Evolutionary conservation across 2,888 invertebrate genomes (phyloP), one percentile per base, ranked within the genome.

Genomic region (Miltochrista miniata): DNA sequence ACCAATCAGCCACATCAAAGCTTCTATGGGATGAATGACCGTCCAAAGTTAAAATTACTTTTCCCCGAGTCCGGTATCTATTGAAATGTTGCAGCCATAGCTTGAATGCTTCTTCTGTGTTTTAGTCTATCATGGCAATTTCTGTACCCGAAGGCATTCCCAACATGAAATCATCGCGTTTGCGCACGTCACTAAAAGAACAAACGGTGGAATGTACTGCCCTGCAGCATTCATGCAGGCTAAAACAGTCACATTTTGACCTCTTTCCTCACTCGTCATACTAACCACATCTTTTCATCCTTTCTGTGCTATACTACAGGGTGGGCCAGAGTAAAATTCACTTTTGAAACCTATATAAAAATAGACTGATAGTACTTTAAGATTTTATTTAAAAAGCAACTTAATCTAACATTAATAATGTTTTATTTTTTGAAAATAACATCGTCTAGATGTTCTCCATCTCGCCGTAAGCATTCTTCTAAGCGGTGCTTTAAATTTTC

Each of bases 211-310:
- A 13, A 46, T 38, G 35, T 34, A 45, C 30, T 38, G 46, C 13
- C 14, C 15, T 39, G 38, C 18, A 7, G 38, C 14, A 39, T 39
- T 39, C 38, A n/a, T n/a, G n/a, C n/a, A n/a, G n/a, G n/a, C n/a
- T n/a, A n/a, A n/a, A n/a, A n/a, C n/a, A 39, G 31, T 41, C 13
- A 41, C 12, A 31, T 31, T 37, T 40, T 40, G 13, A 7, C 18
- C 18, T 30, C 44, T 10, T 34, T 35, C 24, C 10, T 15, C 44
- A 44, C 13, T 44, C 3, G 35, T 51, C 39, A 51, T 29, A 29
- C 45, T 51, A 5, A 51, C 45, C 12, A 45, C 51, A 45, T 51
- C 51, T 46, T 46, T 51, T 40, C 45, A 11, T 13, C 50, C 31
- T 38, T 50, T 45, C 33, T 50, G 29, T 12, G 50, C 50, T 31